Conservation (phyloP, 2,888 invertebrate genomes). For the Acanthosoma haemorrhoidale region DNA sequence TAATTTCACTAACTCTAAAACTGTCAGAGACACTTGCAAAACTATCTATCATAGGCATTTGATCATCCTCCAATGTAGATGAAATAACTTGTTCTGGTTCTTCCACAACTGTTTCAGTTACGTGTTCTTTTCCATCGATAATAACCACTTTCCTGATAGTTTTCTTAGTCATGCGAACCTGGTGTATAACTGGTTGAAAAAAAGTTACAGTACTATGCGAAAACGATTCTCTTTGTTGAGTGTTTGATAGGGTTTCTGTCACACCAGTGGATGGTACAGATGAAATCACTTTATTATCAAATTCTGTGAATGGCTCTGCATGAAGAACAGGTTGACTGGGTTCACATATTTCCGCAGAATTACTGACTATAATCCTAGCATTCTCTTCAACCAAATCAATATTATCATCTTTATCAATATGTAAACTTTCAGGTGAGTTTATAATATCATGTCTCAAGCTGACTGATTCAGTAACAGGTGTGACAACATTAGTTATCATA, state of each 20-base stretch:
- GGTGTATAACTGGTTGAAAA: constrained; percentile 15
- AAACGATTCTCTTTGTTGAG: neutral
- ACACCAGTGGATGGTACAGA: neutral
- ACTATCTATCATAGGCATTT: neutral
- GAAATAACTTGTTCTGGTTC: constrained; percentile 66
- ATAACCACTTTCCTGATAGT: constrained; percentile 71
- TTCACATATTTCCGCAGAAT: neutral
- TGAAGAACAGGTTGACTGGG: neutral
- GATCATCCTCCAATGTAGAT: neutral
- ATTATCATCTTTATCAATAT: constrained; percentile 76
- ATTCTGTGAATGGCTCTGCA: neutral
- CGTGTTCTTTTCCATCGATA: constrained; percentile 76
- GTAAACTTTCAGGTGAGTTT: constrained; percentile 60
- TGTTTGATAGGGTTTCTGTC: neutral
- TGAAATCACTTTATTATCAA: neutral
- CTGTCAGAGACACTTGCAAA: neutral
- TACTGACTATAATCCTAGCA: neutral
- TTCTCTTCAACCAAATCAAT: constrained; percentile 65
- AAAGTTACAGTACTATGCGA: neutral
- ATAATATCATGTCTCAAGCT: too few species aligned
- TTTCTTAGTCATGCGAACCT: constrained; percentile 52
- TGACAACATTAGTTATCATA: too few species aligned
- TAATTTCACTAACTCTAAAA: constrained; percentile 15
- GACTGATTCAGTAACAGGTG: neutral
- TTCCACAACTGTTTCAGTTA: constrained; percentile 76